Base-by-base conservation (phyloP, 1,140 invertebrate species). In the Anastrepha obliqua region DNA sequence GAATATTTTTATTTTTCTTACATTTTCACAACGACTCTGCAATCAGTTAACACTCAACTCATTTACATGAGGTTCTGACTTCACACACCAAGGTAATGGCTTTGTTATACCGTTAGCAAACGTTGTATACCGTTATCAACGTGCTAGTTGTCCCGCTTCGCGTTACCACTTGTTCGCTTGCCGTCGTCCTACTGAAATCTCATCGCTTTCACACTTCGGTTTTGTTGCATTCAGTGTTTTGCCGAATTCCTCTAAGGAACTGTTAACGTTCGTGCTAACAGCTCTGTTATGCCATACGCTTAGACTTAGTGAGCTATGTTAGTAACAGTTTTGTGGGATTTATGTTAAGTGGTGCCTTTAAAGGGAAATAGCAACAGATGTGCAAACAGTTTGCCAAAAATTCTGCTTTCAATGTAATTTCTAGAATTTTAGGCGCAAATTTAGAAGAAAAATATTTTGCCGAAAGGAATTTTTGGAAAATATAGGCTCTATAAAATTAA, bases 81-180 rank as follows among this genome's bases (percentile, higher is more conserved):
- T 3, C 47, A 81, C 6, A 51, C 47, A 81, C 17, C 3, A 17
- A 11, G 51, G 7, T 55, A 4, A 55, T 55, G 17, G 2, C 8
- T 58, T 9, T 81, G 8, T 55, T 20, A 20, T 55, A 58, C 44
- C 74, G 74, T 81, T 81, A 81, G 20, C 64, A 67, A 20, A 17
- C n/a, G 47, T 17, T 29, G 13, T 51, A 11, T 81, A 81, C 74
- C 74, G 74, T 55, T 81, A 51, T 15, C 44, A 81, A 20, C n/a
- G 74, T n/a, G 7, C 17, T 9, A n/a, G 2, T 29, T 81, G 20
- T n/a, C 51, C 47, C 74, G 74, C 2, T 81, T 20, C 20, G 47
- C 47, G 74, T 51, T 81, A n/a, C 47, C 47, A 81, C 74, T 81
- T 81, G 20, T 81, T 81, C 51, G 74, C 74, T 81, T 81, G 47